These are phyloP conservation scores for Sweltsa coloradensis DNA, from an alignment of 1,140 invertebrate species.

Conservation along the genomic window DNA sequence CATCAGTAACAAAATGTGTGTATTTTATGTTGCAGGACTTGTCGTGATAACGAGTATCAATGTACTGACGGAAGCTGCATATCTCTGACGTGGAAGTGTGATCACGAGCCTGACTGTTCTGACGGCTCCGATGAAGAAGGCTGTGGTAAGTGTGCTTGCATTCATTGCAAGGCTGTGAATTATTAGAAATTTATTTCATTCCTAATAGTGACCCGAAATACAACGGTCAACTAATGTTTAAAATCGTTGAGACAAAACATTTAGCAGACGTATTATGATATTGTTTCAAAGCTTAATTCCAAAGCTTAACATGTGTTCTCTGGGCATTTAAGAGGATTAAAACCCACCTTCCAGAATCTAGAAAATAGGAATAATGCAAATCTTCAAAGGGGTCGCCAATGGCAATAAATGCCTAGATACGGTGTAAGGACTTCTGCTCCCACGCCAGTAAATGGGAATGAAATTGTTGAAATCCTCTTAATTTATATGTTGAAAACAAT, in stretches of 20 bases:
- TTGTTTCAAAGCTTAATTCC: too few species aligned
- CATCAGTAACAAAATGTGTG: neutral
- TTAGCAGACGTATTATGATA: too few species aligned
- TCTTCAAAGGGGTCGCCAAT: too few species aligned
- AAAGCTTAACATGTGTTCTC: too few species aligned
- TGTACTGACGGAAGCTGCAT: constrained; percentile 50
- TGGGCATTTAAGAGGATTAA: too few species aligned
- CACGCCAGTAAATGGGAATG: too few species aligned
- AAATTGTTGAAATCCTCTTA: too few species aligned
- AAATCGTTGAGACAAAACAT: neutral
- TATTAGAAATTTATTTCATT: neutral
- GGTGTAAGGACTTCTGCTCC: too few species aligned
- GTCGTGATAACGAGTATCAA: constrained; percentile 41
- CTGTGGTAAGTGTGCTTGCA: constrained; percentile 31
- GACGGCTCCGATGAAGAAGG: constrained; percentile 46
- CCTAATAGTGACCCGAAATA: neutral
- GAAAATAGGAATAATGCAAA: too few species aligned
- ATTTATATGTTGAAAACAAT: too few species aligned
- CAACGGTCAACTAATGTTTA: neutral
- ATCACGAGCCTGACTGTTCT: constrained; percentile 42
- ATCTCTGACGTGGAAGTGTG: constrained; percentile 42
- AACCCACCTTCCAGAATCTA: too few species aligned
- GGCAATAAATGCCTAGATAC: too few species aligned
- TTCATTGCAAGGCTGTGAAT: neutral
- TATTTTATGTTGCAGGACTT: constrained; percentile 21